Evolutionary conservation across 2,797 vertebrate genomes (phyloP), one percentile per base, ranked within the genome.

Genomic region (Synanceia verrucosa): DNA sequence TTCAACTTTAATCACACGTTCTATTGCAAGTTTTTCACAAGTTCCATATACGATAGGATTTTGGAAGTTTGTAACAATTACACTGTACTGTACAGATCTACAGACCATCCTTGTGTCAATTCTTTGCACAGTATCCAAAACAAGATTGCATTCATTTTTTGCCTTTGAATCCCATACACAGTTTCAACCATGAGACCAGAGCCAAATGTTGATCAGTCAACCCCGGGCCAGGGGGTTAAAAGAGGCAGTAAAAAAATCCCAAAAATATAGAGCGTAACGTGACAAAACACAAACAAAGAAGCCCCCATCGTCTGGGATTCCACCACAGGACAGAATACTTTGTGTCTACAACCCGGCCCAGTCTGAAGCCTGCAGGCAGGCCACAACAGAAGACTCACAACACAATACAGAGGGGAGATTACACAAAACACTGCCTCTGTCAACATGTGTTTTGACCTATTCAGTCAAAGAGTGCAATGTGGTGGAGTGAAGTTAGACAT

Each of bases 201-300:
- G 3, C 16, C 37, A 37, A 63, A 67, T 16, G 10, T 50, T 73
- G 28, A 23, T 39, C 26, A 3, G 26, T 60, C 53, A 60, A 67
- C 64, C 29, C 57, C 0, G 10, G 24, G 58, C 24, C 72, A 81
- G 69, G 79, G 72, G 65, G 68, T 74, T 76, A 48, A 12, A 75
- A 41, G 78, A 46, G 76, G 55, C 34, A 55, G 61, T 36, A 26
- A 62, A 76, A 81, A 68, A 36, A 21, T 23, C 73, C 57, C 56
- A 75, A 69, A 79, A 81, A 47, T 65, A 58, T 59, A 66, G 61
- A 70, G 34, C 46, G 62, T 37, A 77, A 76, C 65, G 69, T 58
- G 65, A 48, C 53, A 66, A 72, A 86, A 78, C 60, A 81, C 78
- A 86, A 87, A 87, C 75, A 86, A 76, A 70, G 66, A 74, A 58